Percentiles rank a stretch among this genome's conserved stretches.
These are phyloP conservation scores for Empidonax traillii DNA, from an alignment of 2,113 vertebrate species.

Conservation along the genomic window DNA sequence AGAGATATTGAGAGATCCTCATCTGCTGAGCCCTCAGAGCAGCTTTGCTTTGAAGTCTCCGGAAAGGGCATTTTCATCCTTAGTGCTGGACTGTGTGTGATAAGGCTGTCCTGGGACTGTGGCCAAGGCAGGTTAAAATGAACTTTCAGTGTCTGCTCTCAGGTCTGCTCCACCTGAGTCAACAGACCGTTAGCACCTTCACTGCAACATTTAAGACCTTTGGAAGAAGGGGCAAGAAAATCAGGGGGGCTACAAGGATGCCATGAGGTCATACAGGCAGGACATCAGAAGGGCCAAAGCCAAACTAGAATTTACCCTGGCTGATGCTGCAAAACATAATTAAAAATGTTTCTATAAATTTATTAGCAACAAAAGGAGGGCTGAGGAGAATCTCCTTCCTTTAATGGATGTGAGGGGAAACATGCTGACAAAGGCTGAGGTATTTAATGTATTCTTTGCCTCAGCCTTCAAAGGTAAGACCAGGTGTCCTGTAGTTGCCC, in stretches of 20 bases:
- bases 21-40: not conserved
- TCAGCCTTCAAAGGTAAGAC: too few relatives aligned
- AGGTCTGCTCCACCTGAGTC: not conserved
- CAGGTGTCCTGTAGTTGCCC: not conserved
- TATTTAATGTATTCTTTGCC: not conserved
- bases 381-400: not conserved
- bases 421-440: not conserved
- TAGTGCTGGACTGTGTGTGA: fast-evolving
- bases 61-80: not conserved
- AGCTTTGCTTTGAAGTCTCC: not conserved
- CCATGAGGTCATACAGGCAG: not conserved
- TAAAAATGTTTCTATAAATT: not conserved
- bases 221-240: not conserved
- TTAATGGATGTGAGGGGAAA: not conserved
- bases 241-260: not conserved
- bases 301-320: not conserved
- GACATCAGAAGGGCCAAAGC: not conserved
- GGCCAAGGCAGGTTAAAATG: not conserved
- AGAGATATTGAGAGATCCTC: not conserved
- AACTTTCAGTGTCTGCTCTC: not conserved
- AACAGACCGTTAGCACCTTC: not conserved
- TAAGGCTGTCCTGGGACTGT: not conserved
- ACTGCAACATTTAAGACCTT: not conserved
- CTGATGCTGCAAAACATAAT: not conserved
- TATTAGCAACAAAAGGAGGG: not conserved